These are phyloP conservation scores for Cephalophus harveyi DNA, from an alignment of 2,113 vertebrate genomes.

Conservation along the genomic window DNA sequence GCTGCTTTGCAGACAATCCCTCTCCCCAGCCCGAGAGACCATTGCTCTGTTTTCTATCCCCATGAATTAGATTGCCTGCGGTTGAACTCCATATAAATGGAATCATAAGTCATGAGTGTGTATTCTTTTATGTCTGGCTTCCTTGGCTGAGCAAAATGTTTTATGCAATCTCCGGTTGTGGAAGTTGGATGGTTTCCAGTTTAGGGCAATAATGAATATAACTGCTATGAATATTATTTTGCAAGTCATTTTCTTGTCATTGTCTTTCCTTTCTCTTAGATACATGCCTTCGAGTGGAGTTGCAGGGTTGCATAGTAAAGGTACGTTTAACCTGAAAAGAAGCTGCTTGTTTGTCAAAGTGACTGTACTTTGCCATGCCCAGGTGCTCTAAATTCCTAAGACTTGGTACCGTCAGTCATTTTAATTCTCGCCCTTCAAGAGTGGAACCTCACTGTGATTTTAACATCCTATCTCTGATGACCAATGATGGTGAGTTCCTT, in stretches of 20 bases:
- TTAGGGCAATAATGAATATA: background rate
- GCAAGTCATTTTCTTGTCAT: background rate
- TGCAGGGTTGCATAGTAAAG: background rate
- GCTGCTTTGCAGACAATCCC: background rate
- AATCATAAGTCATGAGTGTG: background rate
- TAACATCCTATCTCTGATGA: too few species aligned
- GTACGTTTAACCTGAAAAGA: background rate
- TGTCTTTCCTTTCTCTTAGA: background rate
- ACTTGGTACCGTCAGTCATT: background rate
- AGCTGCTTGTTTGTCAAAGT: background rate
- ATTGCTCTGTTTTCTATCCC: background rate
- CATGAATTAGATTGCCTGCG: background rate
- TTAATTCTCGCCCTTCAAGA: rapidly evolving
- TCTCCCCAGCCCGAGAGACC: too few species aligned
- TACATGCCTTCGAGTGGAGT: rapidly evolving
- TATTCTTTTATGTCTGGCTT: background rate
- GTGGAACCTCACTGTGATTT: rapidly evolving
- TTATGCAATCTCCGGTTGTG: background rate
- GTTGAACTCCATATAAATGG: background rate
- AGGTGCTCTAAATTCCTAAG: too few species aligned
- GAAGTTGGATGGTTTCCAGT: background rate
- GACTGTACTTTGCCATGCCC: rapidly evolving
- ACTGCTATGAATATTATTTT: background rate
- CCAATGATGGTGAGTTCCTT: rapidly evolving
- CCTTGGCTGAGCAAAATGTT: background rate